Evolutionary conservation across 2,797 vertebrate species (phyloP), one percentile per base, ranked within the genome.

Genomic region (Onychomys arenicola): DNA sequence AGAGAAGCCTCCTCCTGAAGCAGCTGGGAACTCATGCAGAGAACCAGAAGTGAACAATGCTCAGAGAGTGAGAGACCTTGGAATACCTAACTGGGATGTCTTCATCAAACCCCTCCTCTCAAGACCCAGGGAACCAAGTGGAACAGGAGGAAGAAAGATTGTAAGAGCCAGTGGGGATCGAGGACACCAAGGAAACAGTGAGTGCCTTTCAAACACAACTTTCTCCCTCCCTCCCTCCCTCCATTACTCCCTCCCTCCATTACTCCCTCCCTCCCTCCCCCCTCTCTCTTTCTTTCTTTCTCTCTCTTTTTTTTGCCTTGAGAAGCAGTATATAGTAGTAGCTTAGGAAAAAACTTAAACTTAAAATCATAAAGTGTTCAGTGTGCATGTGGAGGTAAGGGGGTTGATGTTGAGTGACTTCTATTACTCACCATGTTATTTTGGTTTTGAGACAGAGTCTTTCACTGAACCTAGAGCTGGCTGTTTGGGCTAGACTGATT

Each of bases 251-350:
- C 16, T 27, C 16, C 23, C 4, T 34, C 16, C 5, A 12, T 43
- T 21, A 21, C 5, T 12, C 8, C 14, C 46, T 8, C 16, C 14
- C 29, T 8, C 6, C 12, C 73, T 29, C 0, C 40, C 2, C 25
- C 2, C 17, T 0, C 8, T 37, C 43, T 5, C 12, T 0, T 76
- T 4, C 27, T 0, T 77, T 8, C 27, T 14, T 77, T 8, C 10
- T 7, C 5, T 16, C 23, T 10, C 3, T 21, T 37, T 29, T 65
- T 84, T 82, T 93, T 49, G 29, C 75, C 75, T 90, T n/a, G 46
- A 86, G 59, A 73, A 37, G 86, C 52, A 91, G 25, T 21, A 10
- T 32, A 12, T 17, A 23, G 25, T 40, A 55, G 37, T 61, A 40
- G 21, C 37, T 80, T 37, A 71, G 46, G 43, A 52, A 32, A 34